These are phyloP conservation scores for Polyodon spathula DNA, from an alignment of 2,113 vertebrate species.

Conservation along the genomic window DNA sequence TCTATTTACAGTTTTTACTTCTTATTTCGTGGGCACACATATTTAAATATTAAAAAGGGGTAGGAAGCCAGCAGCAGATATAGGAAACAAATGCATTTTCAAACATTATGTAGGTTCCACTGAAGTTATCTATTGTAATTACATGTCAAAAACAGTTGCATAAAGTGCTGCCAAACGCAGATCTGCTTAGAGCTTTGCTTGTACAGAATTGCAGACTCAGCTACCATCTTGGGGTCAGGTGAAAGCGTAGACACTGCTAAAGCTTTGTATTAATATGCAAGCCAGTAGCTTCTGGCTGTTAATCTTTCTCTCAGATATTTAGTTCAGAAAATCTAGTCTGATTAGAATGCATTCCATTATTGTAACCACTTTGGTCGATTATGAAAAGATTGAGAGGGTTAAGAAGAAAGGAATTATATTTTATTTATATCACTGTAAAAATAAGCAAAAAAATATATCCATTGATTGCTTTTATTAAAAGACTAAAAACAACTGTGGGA, in stretches of 20 bases:
- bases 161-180: neutral
- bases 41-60: neutral
- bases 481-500: too few species aligned
- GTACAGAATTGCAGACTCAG: neutral
- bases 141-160: neutral
- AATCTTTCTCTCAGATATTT: neutral
- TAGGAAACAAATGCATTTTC: conserved; percentile 1
- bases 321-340: too few species aligned
- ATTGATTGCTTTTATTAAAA: too few species aligned
- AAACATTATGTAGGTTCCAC: neutral
- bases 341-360: too few species aligned
- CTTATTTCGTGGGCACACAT: neutral
- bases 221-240: conserved; percentile 2
- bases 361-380: too few species aligned
- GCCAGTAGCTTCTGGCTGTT: neutral
- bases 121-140: neutral
- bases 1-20: too few species aligned
- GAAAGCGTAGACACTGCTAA: conserved; percentile 4
- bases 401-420: too few species aligned
- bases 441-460: too few species aligned
- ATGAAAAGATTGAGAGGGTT: too few species aligned
- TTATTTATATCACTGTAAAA: too few species aligned
- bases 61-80: conserved; percentile 2
- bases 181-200: conserved; percentile 3
- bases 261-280: neutral